Percentiles rank a stretch among this genome's conserved stretches.
Conservation (phyloP, 2,888 invertebrate genomes). For the Pammene aurita region DNA sequence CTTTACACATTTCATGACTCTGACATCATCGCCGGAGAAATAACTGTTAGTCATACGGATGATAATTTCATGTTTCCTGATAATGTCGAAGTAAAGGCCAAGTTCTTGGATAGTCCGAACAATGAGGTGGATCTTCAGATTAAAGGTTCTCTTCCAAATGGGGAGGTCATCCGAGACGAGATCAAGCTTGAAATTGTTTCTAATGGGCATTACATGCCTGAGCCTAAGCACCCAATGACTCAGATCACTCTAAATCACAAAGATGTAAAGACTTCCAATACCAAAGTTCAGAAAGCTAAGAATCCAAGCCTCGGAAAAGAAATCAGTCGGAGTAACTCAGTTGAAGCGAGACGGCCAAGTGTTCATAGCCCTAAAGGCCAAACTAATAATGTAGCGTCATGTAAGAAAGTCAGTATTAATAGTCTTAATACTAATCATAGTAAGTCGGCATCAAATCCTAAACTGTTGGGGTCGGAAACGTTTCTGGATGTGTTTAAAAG, state of each 20-base stretch:
- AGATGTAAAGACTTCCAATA: conserved; percentile 61
- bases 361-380: conserved; percentile 62
- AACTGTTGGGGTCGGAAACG: conserved; percentile 62
- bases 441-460: conserved; percentile 52
- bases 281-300: conserved; percentile 71
- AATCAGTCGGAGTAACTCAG: conserved; percentile 52
- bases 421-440: conserved; percentile 63
- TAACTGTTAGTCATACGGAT: conserved; percentile 78
- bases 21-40: conserved; percentile 77
- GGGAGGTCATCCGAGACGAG: conserved; percentile 65
- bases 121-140: conserved; percentile 61
- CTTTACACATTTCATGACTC: conserved; percentile 80
- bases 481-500: conserved; percentile 79
- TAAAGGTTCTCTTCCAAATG: conserved; percentile 64
- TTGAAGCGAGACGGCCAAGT: conserved; percentile 57
- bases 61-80: conserved; percentile 72
- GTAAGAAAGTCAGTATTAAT: conserved; percentile 71
- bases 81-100: conserved; percentile 63
- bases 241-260: conserved; percentile 48
- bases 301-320: conserved; percentile 57
- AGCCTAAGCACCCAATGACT: conserved; percentile 38
- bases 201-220: conserved; percentile 69
- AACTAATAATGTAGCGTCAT: conserved; percentile 52
- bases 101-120: conserved; percentile 64
- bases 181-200: conserved; percentile 59